Base-by-base conservation (phyloP, 1,140 invertebrate genomes). In the Reticulitermes speratus region DNA sequence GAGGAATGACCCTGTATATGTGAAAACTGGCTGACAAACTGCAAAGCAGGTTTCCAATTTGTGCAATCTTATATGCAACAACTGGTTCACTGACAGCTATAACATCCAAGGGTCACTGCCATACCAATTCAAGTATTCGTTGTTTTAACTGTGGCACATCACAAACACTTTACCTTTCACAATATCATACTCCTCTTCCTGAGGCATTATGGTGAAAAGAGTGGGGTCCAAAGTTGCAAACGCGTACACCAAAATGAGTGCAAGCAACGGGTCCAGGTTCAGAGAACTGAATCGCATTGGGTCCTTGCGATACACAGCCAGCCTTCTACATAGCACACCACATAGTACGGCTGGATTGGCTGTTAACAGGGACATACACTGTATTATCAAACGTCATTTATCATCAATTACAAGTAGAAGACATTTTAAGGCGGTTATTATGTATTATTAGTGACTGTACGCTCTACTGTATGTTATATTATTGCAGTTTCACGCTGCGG, bases 201-300 rank as follows among this genome's bases (percentile, higher is more conserved):
- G 91, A 0, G 95, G 91, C 44, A 93, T 91, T 3, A 96, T 90
- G 21, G 91, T 91, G 85, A n/a, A 93, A 93, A 0, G 92, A 93
- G 85, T 94, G 92, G 3, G 94, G 93, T 96, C 94, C 88, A 96
- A 88, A 19, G 94, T 94, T 3, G 96, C 95, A 88, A 95, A 96
- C 16, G 95, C 94, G 89, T 97, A 97, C 85, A 97, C 93, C 16
- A 97, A 90, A n/a, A 90, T 97, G 96, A 11, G 96, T 96, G 91
- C 97, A 97, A 55, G 94, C 93, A 87, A 91, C 0, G 95, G 94
- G 69, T 96, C 94, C 12, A 97, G 91, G 86, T 95, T 92, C n/a
- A 93, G 91, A 14, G 92, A 92, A 16, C 92, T 93, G 88, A 96
- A 95, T 3, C 93, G 92, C 84, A 95, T 92, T 0, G 95, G 95